Base-by-base conservation (phyloP, 2,797 vertebrate genomes). In the Cephalopachus bancanus region DNA sequence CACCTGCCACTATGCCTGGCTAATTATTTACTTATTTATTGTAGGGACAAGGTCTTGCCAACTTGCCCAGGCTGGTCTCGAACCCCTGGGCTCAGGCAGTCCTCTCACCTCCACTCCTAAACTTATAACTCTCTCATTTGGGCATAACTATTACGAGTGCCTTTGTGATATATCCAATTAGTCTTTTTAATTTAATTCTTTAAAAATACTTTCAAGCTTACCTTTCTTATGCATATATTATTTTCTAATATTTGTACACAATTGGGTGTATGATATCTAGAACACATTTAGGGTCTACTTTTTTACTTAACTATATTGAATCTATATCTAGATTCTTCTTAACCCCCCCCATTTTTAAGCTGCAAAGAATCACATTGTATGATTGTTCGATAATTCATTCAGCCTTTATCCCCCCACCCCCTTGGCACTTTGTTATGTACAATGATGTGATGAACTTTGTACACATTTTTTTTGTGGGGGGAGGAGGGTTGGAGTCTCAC, bases 231-330 rank as follows among this genome's bases (percentile, higher is more conserved):
- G 22, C 30, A 89, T 72, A 53, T 67, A 37, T 93, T 53, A 2
- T 57, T 94, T 96, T 90, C 44, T 83, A 93, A 37, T 93, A 76
- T 80, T 49, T 94, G 14, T 64, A 51, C 7, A n/a, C 65, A 69
- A 65, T 28, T 79, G n/a, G 3, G 26, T 67, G 81, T 4, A 53
- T 92, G 37, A 37, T 51, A 49, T 55, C n/a, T n/a, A 30, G 33
- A 28, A 14, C 51, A 71, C 60, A 69, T 80, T 75, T 55, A 65
- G 83, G 4, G 53, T 59, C 17, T 62, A 2, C 4, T 30, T 51
- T 53, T 1, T 51, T 75, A 71, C 33, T 80, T n/a, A 49, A 16
- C 17, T 80, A 33, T 74, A 37, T 64, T 94, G 22, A 85, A n/a
- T 44, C 44, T 4, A 59, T 74, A 85, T 75, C 53, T 67, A 74